Conservation (phyloP, 2,113 vertebrate species). For the Thomomys bottae region DNA sequence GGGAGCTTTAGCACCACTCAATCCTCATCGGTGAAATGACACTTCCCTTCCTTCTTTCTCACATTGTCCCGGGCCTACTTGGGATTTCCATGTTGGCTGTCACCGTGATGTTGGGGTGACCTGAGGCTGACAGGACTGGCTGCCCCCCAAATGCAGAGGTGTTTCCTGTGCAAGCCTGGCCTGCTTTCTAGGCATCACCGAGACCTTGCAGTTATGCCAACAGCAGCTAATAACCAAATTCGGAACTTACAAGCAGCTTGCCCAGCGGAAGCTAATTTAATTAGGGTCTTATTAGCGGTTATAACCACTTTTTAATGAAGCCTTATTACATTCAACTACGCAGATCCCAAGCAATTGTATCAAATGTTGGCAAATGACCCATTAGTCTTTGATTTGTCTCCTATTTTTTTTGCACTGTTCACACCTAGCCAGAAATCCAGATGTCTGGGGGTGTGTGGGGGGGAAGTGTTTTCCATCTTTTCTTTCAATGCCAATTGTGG, state of each 20-base stretch:
- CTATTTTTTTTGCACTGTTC: slow-evolving; percentile 11
- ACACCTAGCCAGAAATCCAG: slow-evolving; percentile 51
- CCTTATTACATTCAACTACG: slow-evolving; percentile 71
- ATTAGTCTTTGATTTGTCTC: slow-evolving; percentile 66
- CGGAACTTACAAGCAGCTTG: slow-evolving; percentile 69
- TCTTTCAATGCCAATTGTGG: not conserved
- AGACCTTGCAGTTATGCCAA: slow-evolving; percentile 46
- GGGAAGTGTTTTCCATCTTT: not conserved
- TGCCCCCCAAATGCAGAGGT: no score
- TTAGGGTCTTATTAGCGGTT: slow-evolving; percentile 77
- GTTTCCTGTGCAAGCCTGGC: no score
- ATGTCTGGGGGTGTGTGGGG: not conserved
- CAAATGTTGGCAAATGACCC: slow-evolving; percentile 67
- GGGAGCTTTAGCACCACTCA: no score
- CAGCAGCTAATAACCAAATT: slow-evolving; percentile 67
- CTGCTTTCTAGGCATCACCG: slow-evolving; percentile 38
- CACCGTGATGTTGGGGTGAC: no score
- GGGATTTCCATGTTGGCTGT: no score
- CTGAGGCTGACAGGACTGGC: no score
- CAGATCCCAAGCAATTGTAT: slow-evolving; percentile 74
- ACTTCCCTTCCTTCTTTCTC: not conserved
- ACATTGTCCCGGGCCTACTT: no score
- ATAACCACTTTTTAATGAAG: slow-evolving; percentile 77
- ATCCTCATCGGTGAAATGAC: no score
- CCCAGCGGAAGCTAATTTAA: slow-evolving; percentile 79